A percentile compares a stretch with the other conserved stretches of the same genome.
phyloP scores from a whole-genome alignment of 2,888 invertebrate species.

The Penaeus monodon region DNA sequence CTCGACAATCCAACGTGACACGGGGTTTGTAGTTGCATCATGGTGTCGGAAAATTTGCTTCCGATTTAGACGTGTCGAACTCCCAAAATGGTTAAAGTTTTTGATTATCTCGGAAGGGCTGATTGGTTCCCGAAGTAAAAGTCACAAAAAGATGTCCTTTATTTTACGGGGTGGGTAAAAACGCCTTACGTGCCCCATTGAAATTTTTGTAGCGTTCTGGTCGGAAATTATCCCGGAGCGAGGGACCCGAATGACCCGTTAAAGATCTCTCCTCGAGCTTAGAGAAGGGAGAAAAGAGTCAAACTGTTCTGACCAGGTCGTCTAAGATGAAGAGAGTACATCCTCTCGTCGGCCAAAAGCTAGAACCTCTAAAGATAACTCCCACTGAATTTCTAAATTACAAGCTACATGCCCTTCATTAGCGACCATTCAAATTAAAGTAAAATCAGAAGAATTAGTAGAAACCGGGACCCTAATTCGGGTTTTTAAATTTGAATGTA shows the following conservation, averaged over 20 bases:
- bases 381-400: background rate
- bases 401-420: constrained; percentile 12
- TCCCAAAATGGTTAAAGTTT: background rate
- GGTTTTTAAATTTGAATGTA: background rate
- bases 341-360: constrained; percentile 4
- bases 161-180: constrained; percentile 23
- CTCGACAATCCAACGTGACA: constrained; percentile 12
- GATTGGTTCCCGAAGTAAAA: background rate
- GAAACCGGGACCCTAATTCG: background rate
- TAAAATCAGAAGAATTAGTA: constrained; percentile 14
- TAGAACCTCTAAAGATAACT: constrained; percentile 3
- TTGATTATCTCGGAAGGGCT: constrained; percentile 14
- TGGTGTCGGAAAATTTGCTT: constrained; percentile 14
- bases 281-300: no score
- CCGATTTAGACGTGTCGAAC: background rate
- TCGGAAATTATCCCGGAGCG: constrained; percentile 29
- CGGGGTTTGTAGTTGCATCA: constrained; percentile 23
- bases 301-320: background rate
- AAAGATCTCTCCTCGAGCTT: background rate
- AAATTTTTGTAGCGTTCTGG: constrained; percentile 1
- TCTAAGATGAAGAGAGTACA: constrained; percentile 6
- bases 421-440: background rate
- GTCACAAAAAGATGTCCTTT: constrained; percentile 14
- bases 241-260: background rate
- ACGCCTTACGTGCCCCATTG: constrained; percentile 20